Percentiles rank a stretch among this genome's conserved stretches.
Evolutionary conservation across 2,113 vertebrate species (phyloP).

Genomic region (Egretta garzetta): DNA sequence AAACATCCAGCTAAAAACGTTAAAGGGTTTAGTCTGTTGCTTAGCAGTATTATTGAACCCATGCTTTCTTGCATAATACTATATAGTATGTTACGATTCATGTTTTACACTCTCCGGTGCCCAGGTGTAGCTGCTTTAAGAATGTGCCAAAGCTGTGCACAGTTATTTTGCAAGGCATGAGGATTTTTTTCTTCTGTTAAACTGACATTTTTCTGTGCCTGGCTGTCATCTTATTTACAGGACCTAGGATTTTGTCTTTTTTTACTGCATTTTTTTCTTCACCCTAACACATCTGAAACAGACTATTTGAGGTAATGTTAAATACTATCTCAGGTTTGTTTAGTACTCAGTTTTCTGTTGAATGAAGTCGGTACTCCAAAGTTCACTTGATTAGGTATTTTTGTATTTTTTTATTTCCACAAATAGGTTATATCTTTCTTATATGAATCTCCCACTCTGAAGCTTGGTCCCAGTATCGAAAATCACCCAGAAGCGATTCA

Average conservation of each 20-base stretch:
- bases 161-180: not conserved
- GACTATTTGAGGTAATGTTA: not conserved
- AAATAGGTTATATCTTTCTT: not conserved
- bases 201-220: not conserved
- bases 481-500: not conserved
- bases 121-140: not conserved
- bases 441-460: not conserved
- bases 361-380: not conserved
- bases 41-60: not conserved
- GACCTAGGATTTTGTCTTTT: not conserved
- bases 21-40: not conserved
- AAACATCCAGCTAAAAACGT: not conserved
- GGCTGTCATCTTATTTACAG: not conserved
- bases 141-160: not conserved
- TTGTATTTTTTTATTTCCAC: not conserved
- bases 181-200: not conserved
- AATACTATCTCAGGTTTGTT: not conserved
- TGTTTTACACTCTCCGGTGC: not conserved
- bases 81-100: fast-evolving
- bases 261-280: not conserved
- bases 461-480: not conserved
- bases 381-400: not conserved
- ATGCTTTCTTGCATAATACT: not conserved
- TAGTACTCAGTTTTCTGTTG: not conserved
- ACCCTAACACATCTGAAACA: not conserved